Evolutionary conservation across 2,113 vertebrate genomes (phyloP).

Genomic region (Bambusicola thoracicus): DNA sequence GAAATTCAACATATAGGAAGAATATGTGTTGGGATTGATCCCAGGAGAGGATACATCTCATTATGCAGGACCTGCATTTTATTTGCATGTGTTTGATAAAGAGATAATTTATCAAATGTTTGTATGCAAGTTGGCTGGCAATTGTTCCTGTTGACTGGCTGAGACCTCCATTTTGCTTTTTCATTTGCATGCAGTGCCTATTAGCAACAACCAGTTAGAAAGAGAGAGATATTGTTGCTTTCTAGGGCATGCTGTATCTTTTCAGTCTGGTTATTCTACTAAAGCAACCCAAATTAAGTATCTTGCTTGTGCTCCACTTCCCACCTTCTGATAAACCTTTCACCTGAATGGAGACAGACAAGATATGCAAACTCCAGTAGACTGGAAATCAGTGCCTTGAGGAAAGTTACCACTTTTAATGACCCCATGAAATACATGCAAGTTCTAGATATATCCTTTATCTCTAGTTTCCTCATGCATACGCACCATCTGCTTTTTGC

Average conservation of each 20-base stretch:
- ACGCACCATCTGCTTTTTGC: not conserved
- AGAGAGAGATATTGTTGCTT: constrained; percentile 20
- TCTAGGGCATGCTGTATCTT: not conserved
- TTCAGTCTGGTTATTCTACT: constrained; percentile 1
- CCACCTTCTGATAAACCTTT: not conserved
- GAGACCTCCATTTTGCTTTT: not conserved
- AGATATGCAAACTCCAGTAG: not conserved
- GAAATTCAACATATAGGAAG: not conserved
- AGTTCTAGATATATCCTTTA: not conserved
- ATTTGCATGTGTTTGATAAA: not conserved
- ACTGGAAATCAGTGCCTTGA: not conserved
- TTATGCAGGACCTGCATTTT: not conserved
- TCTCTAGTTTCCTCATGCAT: not conserved
- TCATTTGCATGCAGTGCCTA: not conserved
- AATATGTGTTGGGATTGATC: not conserved
- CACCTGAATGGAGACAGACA: not conserved
- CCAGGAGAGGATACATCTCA: not conserved
- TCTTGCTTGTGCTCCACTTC: not conserved
- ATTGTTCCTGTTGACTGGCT: not conserved
- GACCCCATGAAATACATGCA: not conserved
- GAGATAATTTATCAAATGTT: not conserved
- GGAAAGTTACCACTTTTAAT: constrained; percentile 2
- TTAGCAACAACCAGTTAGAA: not conserved
- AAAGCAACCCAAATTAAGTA: not conserved
- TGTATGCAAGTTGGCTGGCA: not conserved